Conservation (phyloP, 1,140 invertebrate species). For the Cydia amplana region DNA sequence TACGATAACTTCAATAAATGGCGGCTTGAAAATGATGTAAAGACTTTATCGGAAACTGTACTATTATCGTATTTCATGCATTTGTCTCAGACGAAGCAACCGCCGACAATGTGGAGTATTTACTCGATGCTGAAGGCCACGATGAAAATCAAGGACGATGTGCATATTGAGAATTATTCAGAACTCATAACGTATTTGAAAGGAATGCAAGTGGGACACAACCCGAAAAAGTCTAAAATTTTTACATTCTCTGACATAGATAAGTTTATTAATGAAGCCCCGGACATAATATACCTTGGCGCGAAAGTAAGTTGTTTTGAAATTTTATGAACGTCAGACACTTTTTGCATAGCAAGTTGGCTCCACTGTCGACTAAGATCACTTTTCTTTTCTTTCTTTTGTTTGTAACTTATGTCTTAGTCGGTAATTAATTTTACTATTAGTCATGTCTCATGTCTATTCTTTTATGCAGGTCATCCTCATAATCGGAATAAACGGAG, state of each 20-base stretch:
- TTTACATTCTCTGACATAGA: too few relatives aligned
- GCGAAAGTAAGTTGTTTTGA: too few relatives aligned
- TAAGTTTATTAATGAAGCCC: too few relatives aligned
- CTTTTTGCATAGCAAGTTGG: too few relatives aligned
- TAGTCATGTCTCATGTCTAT: too few relatives aligned
- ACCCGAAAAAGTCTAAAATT: too few relatives aligned
- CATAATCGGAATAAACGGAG: not conserved
- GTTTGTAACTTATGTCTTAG: too few relatives aligned
- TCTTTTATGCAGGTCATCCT: not conserved
- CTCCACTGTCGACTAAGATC: too few relatives aligned
- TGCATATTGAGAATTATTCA: not conserved
- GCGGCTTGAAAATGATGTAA: not conserved
- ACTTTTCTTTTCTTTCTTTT: too few relatives aligned
- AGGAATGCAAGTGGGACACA: not conserved
- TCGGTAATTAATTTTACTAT: too few relatives aligned
- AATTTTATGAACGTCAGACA: too few relatives aligned
- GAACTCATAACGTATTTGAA: not conserved
- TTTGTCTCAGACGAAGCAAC: not conserved
- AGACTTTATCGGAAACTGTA: not conserved
- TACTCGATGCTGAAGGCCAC: slow-evolving; percentile 4
- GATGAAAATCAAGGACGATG: not conserved
- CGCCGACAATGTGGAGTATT: not conserved
- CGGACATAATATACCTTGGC: too few relatives aligned
- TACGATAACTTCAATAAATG: not conserved
- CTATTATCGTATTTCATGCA: not conserved